Conservation (phyloP, 2,797 vertebrate species). For the Podarcis siculus region DNA sequence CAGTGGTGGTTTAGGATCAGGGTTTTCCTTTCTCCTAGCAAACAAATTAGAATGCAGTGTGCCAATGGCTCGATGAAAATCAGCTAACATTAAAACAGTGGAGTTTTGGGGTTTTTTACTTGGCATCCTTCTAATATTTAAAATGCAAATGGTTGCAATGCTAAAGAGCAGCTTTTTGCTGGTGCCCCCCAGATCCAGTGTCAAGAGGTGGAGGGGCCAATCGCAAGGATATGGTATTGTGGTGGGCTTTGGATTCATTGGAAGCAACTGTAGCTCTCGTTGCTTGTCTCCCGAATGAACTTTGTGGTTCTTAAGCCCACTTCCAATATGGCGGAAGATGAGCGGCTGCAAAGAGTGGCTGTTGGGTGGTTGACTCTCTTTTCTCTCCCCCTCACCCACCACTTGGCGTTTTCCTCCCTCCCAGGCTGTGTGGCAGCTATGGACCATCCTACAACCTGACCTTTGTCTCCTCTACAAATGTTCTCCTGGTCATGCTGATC, state of each 20-base stretch:
- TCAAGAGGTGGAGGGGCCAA: neutral
- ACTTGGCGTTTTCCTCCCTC: neutral
- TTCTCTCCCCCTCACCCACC: neutral
- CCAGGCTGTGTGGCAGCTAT: constrained; percentile 89
- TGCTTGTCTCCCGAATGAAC: no score
- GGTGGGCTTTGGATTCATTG: neutral
- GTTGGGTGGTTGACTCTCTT: neutral
- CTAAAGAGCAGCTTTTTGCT: neutral
- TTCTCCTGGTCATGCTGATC: constrained; percentile 89
- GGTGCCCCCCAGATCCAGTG: neutral
- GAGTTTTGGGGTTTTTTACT: no score
- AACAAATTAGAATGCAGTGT: no score
- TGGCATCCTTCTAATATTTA: no score
- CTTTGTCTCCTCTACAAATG: constrained; percentile 93
- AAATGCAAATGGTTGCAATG: neutral
- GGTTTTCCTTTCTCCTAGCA: no score
- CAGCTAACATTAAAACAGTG: no score
- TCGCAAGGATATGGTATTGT: neutral
- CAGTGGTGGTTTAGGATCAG: no score
- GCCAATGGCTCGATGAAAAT: no score
- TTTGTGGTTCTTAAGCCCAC: neutral
- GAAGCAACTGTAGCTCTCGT: neutral
- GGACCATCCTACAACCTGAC: constrained; percentile 85
- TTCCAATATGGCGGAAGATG: no score
- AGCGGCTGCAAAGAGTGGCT: neutral